Evolutionary conservation across 2,113 vertebrate species (phyloP).

Genomic region (Lepus timidus): DNA sequence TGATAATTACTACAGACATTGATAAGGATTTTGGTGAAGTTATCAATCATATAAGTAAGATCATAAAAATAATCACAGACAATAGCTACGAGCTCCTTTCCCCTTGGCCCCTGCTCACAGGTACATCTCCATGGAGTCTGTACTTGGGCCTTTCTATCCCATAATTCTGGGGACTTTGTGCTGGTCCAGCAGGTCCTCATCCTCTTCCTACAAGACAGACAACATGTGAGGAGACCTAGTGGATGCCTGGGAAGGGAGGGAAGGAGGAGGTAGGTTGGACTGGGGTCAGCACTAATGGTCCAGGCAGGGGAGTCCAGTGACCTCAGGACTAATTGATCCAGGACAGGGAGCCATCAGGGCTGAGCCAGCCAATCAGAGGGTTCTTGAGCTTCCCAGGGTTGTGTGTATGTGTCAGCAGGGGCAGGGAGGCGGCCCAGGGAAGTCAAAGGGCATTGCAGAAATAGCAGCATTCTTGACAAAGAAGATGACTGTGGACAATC

Average conservation of each 20-base stretch:
- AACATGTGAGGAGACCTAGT: not conserved
- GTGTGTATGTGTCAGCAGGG: not conserved
- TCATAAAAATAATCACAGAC: not conserved
- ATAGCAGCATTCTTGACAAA: not conserved
- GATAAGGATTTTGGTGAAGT: conserved; percentile 3
- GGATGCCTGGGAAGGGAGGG: not conserved
- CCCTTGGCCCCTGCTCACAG: not conserved
- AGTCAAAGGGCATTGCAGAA: conserved; percentile 28
- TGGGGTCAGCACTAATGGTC: not conserved
- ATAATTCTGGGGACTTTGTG: not conserved
- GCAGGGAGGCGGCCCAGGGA: not conserved
- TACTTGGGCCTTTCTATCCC: not conserved
- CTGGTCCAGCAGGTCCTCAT: not conserved
- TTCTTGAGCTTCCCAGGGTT: not conserved
- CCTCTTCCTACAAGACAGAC: not conserved
- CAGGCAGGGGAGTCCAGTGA: not conserved
- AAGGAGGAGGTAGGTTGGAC: not conserved
- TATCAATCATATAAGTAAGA: not conserved
- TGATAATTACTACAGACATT: not conserved
- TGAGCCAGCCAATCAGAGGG: not conserved
- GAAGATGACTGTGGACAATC: not conserved
- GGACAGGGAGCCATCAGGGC: not conserved
- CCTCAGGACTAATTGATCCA: not conserved
- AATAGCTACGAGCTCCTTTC: not conserved
- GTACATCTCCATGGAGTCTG: not conserved